phyloP scores from a whole-genome alignment of 2,888 invertebrate genomes.

The Plagodis dolabraria region DNA sequence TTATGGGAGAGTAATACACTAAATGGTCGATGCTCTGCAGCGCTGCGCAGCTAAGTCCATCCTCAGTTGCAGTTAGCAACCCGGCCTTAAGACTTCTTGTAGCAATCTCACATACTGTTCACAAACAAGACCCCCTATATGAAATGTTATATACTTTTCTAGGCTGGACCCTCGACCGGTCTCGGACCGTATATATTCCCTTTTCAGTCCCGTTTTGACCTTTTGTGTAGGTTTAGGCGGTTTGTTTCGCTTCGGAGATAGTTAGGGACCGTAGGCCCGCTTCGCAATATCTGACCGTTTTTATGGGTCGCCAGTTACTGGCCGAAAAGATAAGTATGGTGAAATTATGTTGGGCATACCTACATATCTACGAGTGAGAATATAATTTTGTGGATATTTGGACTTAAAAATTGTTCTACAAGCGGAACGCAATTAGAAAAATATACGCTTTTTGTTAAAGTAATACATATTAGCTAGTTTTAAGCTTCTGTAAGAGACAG shows the following conservation, averaged over 20 bases:
- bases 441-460: too few species aligned
- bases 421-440: too few species aligned
- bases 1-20: too few species aligned
- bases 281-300: constrained; percentile 28
- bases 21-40: too few species aligned
- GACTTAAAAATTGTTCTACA: too few species aligned
- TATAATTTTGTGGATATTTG: too few species aligned
- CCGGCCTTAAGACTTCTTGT: background rate
- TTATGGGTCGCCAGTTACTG: constrained; percentile 25
- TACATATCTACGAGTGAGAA: background rate
- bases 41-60: too few species aligned
- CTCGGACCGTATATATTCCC: constrained; percentile 29
- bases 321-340: constrained; percentile 22
- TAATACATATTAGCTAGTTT: too few species aligned
- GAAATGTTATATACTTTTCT: constrained; percentile 81
- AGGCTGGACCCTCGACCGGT: constrained; percentile 59
- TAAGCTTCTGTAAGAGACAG: too few species aligned
- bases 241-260: constrained; percentile 56
- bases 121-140: constrained; percentile 27
- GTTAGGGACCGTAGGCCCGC: constrained; percentile 24
- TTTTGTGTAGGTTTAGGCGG: constrained; percentile 66
- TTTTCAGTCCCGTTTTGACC: constrained; percentile 73
- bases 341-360: constrained; percentile 8
- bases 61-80: too few species aligned
- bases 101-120: constrained; percentile 1